phyloP scores from a whole-genome alignment of 2,888 invertebrate genomes.

The Cancer borealis region DNA sequence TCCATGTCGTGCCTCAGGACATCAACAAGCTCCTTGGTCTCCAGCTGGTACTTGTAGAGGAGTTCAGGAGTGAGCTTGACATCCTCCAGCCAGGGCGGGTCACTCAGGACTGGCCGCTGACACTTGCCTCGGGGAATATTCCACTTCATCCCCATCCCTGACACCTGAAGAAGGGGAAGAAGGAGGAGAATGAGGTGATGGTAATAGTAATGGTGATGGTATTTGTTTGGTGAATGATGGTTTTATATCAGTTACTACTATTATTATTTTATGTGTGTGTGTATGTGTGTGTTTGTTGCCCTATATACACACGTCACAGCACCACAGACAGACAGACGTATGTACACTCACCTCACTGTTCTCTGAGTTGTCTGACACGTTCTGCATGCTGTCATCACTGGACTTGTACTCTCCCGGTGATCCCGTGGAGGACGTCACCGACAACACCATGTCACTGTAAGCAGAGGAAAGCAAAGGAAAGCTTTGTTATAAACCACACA shows the following conservation, averaged over 20 bases:
- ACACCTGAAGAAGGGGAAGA: not conserved
- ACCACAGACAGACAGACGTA: not conserved
- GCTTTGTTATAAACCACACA: not conserved
- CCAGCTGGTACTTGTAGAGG: slow-evolving; percentile 86
- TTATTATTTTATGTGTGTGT: not conserved
- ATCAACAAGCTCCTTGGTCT: slow-evolving; percentile 83
- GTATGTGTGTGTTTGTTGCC: too few relatives aligned
- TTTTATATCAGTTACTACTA: too few relatives aligned
- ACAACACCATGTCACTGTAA: slow-evolving; percentile 73
- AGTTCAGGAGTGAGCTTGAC: slow-evolving; percentile 85
- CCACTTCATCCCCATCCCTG: slow-evolving; percentile 47
- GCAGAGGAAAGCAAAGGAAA: not conserved
- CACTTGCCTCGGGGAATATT: slow-evolving; percentile 49
- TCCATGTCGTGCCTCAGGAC: slow-evolving; percentile 85
- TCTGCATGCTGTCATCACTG: slow-evolving; percentile 71
- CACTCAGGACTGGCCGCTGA: slow-evolving; percentile 70
- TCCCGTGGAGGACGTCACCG: slow-evolving; percentile 52
- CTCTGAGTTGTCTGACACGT: slow-evolving; percentile 69
- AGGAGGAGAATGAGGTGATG: not conserved
- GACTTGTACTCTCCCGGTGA: slow-evolving; percentile 68
- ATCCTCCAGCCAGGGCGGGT: slow-evolving; percentile 86
- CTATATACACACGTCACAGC: not conserved
- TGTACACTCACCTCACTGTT: slow-evolving; percentile 67
- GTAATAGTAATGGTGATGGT: not conserved
- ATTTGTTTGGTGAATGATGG: not conserved